phyloP scores from a whole-genome alignment of 2,888 invertebrate genomes.

The Metalampra italica region DNA sequence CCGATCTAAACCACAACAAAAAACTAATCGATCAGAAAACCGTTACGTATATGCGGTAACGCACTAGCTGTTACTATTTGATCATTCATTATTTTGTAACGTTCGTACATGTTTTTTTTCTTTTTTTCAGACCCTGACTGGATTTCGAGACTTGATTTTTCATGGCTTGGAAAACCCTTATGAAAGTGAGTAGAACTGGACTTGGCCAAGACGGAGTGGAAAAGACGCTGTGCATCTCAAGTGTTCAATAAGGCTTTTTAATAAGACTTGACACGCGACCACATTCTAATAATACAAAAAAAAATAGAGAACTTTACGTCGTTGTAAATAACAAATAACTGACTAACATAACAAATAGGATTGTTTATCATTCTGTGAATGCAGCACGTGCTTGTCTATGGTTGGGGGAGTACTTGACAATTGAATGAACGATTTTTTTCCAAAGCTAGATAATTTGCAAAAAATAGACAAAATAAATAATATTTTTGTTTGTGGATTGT shows the following conservation, averaged over 20 bases:
- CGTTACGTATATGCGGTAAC: slow-evolving; percentile 10
- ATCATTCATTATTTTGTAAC: too few species aligned
- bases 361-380: neutral
- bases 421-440: slow-evolving; percentile 8
- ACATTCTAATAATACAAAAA: neutral
- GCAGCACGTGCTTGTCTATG: slow-evolving; percentile 17
- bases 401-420: slow-evolving; percentile 23
- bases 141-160: too few species aligned
- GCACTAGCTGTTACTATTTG: too few species aligned
- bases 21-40: slow-evolving; percentile 17
- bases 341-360: too few species aligned
- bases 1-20: slow-evolving; percentile 4
- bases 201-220: too few species aligned
- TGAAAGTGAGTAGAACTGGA: too few species aligned
- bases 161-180: too few species aligned
- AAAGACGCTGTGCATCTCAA: too few species aligned
- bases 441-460: neutral
- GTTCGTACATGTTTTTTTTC: too few species aligned
- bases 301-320: neutral
- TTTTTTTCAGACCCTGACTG: too few species aligned
- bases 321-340: too few species aligned
- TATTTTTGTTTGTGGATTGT: neutral
- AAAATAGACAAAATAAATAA: neutral
- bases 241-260: too few species aligned
- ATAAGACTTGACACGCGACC: neutral